These are phyloP conservation scores for Chymomyza amoena DNA, from an alignment of 2,888 invertebrate species.

Conservation along the genomic window DNA sequence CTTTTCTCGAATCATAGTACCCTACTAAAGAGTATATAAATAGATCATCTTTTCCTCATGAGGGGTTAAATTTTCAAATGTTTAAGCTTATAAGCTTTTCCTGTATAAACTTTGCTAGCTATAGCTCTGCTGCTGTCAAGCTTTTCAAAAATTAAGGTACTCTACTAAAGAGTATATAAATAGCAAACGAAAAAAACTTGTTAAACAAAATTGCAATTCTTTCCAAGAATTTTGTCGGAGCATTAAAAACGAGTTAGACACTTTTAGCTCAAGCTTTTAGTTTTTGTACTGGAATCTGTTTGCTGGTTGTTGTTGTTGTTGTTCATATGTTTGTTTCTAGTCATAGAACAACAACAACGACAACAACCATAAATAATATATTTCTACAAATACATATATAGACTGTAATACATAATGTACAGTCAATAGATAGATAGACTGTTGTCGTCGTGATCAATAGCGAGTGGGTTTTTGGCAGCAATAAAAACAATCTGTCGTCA, in stretches of 20 bases:
- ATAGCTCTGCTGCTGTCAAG: no score
- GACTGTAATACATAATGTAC: neutral
- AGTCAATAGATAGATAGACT: neutral
- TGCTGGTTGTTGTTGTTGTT: no score
- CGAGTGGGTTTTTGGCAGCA: conserved; percentile 4
- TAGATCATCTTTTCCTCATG: no score
- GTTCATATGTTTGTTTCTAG: neutral
- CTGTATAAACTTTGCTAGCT: no score
- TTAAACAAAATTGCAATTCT: conserved; percentile 57
- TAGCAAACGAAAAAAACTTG: conserved; percentile 43
- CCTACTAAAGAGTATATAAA: no score
- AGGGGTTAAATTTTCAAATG: no score
- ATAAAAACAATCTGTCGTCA: neutral
- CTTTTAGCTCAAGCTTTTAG: conserved; percentile 30
- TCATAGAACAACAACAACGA: neutral
- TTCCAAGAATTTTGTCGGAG: conserved; percentile 38
- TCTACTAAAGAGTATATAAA: neutral
- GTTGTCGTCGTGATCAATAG: conserved; percentile 2
- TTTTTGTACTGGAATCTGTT: conserved; percentile 2
- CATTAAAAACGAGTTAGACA: conserved; percentile 46
- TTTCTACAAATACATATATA: neutral
- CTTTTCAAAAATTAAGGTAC: neutral
- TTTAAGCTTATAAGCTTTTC: no score
- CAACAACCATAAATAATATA: neutral
- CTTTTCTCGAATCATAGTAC: no score